Evolutionary conservation across 2,113 vertebrate genomes (phyloP), one percentile per base, ranked within the genome.

Genomic region (Lates calcarifer): DNA sequence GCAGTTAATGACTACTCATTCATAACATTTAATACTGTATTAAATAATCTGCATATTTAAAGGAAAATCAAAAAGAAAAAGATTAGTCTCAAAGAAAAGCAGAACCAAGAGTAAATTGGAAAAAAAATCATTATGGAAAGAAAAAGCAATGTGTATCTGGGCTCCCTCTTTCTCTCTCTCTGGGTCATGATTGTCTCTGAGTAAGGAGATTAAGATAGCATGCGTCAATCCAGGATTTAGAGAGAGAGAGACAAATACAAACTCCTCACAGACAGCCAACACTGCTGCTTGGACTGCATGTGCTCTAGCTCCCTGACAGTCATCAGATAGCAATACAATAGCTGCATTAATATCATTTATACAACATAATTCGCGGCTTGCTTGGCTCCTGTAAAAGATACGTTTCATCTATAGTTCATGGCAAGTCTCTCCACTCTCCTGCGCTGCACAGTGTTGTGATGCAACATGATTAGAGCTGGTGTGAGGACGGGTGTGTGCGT

Each of bases 151-250:
- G 79, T 76, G 58, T 77, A 68, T 85, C 24, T 69, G 57, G 49
- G 49, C 77, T 79, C 81, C 64, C 69, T 57, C 47, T 75, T 22
- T 55, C 71, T 79, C 41, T 63, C 68, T 79, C 89, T 86, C 61
- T 82, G 79, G 84, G 28, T 93, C 80, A 90, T 78, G 94, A 95
- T 94, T 95, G 95, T 92, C 95, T 94, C 92, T 87, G 91, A 90
- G 88, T 96, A 96, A 97, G 93, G 89, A 96, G 96, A 96, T 97
- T 97, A 96, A 93, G 92, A 94, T 93, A 92, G 94, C 90, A 95
- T 96, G 94, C 92, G 94, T 96, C 96, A 97, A 95, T 94, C 94
- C 93, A 93, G 96, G 96, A 95, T 96, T 97, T 96, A 95, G 91
- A 92, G 83, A 83, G 88, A 92, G 80, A 93, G 92, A 93, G 93